Evolutionary conservation across 2,797 vertebrate genomes (phyloP).

Genomic region (Enoplosus armatus): DNA sequence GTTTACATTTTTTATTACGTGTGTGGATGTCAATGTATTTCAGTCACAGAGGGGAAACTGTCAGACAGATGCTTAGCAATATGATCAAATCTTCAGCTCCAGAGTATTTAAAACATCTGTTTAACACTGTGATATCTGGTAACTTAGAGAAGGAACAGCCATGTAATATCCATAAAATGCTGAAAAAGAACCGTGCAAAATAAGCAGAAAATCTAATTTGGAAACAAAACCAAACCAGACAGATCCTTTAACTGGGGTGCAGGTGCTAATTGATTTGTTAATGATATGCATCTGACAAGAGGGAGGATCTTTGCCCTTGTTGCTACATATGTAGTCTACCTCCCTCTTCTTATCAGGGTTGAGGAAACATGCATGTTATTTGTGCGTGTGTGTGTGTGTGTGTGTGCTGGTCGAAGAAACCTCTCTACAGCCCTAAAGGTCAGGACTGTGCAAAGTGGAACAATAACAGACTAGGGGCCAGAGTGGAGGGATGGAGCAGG

Average conservation of each 20-base stretch:
- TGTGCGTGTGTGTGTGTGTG: constrained; percentile 11
- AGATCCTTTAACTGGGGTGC: constrained; percentile 41
- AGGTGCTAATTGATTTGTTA: constrained; percentile 87
- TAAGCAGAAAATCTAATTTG: constrained; percentile 83
- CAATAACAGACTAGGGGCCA: constrained; percentile 88
- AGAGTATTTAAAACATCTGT: constrained; percentile 50
- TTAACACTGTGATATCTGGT: constrained; percentile 34
- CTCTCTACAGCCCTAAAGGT: constrained; percentile 87
- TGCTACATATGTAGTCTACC: constrained; percentile 79
- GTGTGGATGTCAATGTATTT: not conserved
- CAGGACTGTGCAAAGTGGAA: constrained; percentile 91
- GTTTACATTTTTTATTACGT: not conserved
- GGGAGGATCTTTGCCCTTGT: constrained; percentile 77
- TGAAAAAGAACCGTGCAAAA: constrained; percentile 71
- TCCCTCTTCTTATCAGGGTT: constrained; percentile 86
- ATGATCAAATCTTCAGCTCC: constrained; percentile 31
- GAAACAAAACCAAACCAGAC: constrained; percentile 57
- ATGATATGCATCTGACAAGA: constrained; percentile 86
- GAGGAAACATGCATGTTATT: constrained; percentile 87
- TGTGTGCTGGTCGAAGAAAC: constrained; percentile 78
- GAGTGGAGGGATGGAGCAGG: constrained; percentile 64
- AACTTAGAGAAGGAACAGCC: constrained; percentile 45
- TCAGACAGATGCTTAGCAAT: not conserved
- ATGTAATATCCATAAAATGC: constrained; percentile 74
- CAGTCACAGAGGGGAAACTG: not conserved